phyloP scores from a whole-genome alignment of 2,797 vertebrate genomes.

The Pogonophryne albipinna region DNA sequence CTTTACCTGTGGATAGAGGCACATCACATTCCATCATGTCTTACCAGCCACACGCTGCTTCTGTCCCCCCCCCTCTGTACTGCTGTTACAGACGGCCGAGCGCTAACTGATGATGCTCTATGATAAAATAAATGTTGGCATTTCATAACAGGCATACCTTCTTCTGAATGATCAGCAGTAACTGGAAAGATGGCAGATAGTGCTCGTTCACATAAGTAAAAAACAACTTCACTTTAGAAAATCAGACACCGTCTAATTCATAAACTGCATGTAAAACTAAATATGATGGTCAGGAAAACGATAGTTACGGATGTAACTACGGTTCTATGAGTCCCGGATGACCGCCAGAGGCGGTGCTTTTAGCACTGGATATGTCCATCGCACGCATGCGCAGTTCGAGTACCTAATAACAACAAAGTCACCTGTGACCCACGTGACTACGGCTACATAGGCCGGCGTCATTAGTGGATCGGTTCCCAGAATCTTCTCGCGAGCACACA shows the following conservation, averaged over 20 bases:
- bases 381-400: too few species aligned
- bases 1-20: constrained; percentile 54
- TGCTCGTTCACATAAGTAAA: background rate
- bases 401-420: too few species aligned
- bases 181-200: background rate
- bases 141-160: too few species aligned
- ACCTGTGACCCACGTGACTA: too few species aligned
- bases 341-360: too few species aligned
- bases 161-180: background rate
- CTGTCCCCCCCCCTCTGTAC: constrained; percentile 3
- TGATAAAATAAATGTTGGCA: background rate
- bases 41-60: constrained; percentile 28
- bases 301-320: too few species aligned
- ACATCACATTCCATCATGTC: constrained; percentile 75
- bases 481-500: too few species aligned
- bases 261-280: background rate
- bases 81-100: background rate
- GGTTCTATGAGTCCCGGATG: too few species aligned
- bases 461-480: too few species aligned
- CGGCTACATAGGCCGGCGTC: too few species aligned
- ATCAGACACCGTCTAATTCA: background rate
- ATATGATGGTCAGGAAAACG: background rate
- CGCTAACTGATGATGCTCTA: background rate
- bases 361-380: too few species aligned
- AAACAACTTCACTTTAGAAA: background rate